Evolutionary conservation across 2,113 vertebrate species (phyloP), one percentile per base, ranked within the genome.

Genomic region (Caretta caretta): DNA sequence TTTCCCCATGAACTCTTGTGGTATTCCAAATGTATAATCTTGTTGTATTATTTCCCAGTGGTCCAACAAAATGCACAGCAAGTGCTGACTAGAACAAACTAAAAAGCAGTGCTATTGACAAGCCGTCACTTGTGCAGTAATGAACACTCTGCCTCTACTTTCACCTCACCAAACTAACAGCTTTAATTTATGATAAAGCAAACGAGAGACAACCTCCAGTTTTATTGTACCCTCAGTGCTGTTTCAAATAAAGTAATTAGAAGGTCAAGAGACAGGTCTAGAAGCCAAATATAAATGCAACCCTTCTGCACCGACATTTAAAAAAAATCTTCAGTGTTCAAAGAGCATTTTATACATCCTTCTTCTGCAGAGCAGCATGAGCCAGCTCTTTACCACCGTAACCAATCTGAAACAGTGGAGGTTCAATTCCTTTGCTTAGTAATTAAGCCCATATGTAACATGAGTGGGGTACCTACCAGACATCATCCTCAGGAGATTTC

Each of bases 11-110:
- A 98, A 99, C 98, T 99, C 99, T 98, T 99, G 99, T 97, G 99
- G 98, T 99, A 98, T 99, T 99, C 99, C 98, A 98, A 99, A 98
- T 99, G 99, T 99, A 99, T 99, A 99, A 99, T 99, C 98, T 99
- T 98, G 98, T 99, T 99, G 98, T 98, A 98, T 99, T 99, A 99
- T 99, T 99, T 99, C 99, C 99, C 99, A 98, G 97, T 95, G 98
- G 99, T 98, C 98, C 98, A 98, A 99, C 98, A 99, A 99, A 99
- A 99, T 95, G 98, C 98, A 98, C 98, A 98, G 98, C 99, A 98
- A 99, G 98, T 99, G 99, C 99, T 99, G 99, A 99, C 99, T 99
- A 98, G 98, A 99, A 98, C 98, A 99, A 99, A 99, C 97, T 98
- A 98, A 98, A 98, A 98, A 98, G 98, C 98, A 97, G 93, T 94